Base-by-base conservation (phyloP, 2,888 invertebrate genomes). In the Lypha dubia region DNA sequence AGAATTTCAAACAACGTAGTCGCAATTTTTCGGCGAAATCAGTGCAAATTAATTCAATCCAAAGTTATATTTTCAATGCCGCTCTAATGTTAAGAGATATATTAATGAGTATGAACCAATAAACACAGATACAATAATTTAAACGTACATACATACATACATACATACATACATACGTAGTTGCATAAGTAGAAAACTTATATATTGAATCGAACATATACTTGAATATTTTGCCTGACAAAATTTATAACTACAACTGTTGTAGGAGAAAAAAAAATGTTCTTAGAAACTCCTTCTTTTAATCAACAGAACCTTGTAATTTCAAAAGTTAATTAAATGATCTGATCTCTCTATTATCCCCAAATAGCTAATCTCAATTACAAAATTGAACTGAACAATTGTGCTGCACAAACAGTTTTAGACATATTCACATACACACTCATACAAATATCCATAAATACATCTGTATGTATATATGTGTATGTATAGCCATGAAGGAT, bases 281-380 rank as follows among this genome's bases (percentile, higher is more conserved):
- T 86, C 83, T 77, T 58, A 58, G 85, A 20, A 86, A 83, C 87
- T 74, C 86, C 87, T 58, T 84, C 87, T 88, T 87, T 89, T 87
- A 89, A 89, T 89, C 88, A 87, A 86, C 84, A 77, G 84, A 87
- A 86, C 70, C 76, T 73, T 87, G 86, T 87, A 82, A 87, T 86
- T 84, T 85, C 88, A 87, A 89, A 91, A 90, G 88, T 90, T 90
- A 90, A 90, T 90, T 90, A 91, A 90, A 90, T 90, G 90, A 90
- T 91, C 89, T 88, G 89, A 90, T 91, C 91, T 81, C 91, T 81
- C 73, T 88, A 89, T 90, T 90, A 89, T 89, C 87, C 89, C 89
- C 88, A 88, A 86, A 89, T 89, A 79, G 73, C 83, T 80, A 90
- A 89, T 89, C 91, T 89, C 89, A 90, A 89, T 91, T 90, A 90